Evolutionary conservation across 2,797 vertebrate species (phyloP), one percentile per base, ranked within the genome.

Genomic region (Cynopterus sphinx): DNA sequence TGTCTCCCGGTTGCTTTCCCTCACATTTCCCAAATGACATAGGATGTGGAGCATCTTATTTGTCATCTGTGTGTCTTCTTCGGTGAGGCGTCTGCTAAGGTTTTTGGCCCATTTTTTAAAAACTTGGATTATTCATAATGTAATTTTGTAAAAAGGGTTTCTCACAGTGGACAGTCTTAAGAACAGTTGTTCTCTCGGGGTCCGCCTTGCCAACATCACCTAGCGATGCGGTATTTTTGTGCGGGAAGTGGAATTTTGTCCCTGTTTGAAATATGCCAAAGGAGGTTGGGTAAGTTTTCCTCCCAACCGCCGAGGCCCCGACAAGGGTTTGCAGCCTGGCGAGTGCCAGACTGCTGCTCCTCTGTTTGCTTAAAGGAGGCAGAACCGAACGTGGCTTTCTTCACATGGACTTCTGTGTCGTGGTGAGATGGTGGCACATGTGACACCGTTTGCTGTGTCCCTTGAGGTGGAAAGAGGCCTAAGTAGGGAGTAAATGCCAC

Each of bases 31-130:
- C 36, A 61, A 5, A 9, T 12, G 13, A 51, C 28, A 9, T 2
- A 1, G 2, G 41, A 24, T 0, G 5, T 2, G 11, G 1, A 11
- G 17, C 13, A 31, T 15, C 41, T 49, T 26, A 2, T 39, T 22
- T 12, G 65, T 31, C 21, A 1, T 33, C 28, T 21, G 41, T 10
- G 2, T 9, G 0, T 53, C 73, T 81, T 39, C 49, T 71, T 63
- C 21, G 19, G 8, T 8, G 77, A 65, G 2, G 9, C 78, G 49
- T 46, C 73, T 33, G 26, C 33, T 71, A 43, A 16, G 61, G n/a
- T 15, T 70, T 74, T 36, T 36, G 26, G 24, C 26, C 11, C 24
- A 2, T 41, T 49, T 86, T 84, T 86, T 5, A 16, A n/a, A 79
- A 28, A n/a, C 41, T 81, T 3, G 1, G 55, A 26, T 57, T 79